phyloP scores from a whole-genome alignment of 2,113 vertebrate genomes.

The Gila orcuttii region DNA sequence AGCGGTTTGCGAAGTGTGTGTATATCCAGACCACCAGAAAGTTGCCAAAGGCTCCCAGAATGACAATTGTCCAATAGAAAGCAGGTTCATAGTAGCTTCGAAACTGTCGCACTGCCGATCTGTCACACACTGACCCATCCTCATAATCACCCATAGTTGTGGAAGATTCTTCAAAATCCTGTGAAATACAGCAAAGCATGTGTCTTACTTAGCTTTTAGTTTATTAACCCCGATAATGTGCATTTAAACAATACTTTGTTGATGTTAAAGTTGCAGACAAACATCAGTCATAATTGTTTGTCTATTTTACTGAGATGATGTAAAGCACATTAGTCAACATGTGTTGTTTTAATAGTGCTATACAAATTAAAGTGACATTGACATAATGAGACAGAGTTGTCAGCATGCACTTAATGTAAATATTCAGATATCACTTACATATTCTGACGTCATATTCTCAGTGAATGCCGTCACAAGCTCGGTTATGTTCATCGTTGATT shows the following conservation, averaged over 20 bases:
- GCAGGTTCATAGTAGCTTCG: constrained; percentile 73
- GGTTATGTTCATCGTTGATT: constrained; percentile 4
- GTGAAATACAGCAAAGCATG: background rate
- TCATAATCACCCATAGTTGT: constrained; percentile 38
- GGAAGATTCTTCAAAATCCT: constrained; percentile 41
- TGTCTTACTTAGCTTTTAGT: background rate
- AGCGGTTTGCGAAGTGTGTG: constrained; percentile 73
- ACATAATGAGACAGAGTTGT: background rate
- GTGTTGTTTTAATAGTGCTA: no score
- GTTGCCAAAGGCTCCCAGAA: constrained; percentile 80
- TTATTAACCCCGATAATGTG: background rate
- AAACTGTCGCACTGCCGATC: constrained; percentile 69
- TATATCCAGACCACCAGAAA: constrained; percentile 82
- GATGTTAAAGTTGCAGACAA: background rate
- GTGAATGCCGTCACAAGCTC: background rate
- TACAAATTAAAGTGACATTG: background rate
- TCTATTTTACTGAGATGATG: no score
- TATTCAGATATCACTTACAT: constrained; percentile 15
- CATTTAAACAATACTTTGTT: background rate
- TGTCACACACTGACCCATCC: constrained; percentile 68
- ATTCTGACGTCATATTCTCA: background rate
- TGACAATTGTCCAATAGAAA: constrained; percentile 80
- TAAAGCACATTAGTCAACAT: no score
- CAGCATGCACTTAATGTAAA: background rate
- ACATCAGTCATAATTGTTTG: background rate